Conservation (phyloP, 2,113 vertebrate species). For the Gobio gobio region DNA sequence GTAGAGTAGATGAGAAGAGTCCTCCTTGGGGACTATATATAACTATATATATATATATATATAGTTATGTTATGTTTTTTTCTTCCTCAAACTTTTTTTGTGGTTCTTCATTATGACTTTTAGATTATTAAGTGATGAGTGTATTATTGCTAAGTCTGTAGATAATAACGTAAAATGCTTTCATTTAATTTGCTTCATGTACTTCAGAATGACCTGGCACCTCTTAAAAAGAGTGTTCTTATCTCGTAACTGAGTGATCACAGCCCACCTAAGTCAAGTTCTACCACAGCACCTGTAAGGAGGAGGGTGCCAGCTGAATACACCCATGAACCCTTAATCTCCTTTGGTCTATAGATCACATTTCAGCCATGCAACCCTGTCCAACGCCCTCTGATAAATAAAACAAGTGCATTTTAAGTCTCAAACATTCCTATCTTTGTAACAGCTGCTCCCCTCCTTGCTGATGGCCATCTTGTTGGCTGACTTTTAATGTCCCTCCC, state of each 20-base stretch:
- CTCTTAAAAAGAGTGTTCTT: constrained; percentile 34
- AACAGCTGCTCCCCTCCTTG: constrained; percentile 16
- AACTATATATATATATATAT: no score
- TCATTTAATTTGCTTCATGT: neutral
- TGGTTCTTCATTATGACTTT: constrained; percentile 8
- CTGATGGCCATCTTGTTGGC: constrained; percentile 25
- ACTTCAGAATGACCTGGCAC: neutral
- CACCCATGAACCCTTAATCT: constrained; percentile 39
- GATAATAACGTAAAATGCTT: neutral
- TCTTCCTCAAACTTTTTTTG: neutral
- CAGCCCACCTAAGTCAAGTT: constrained; percentile 20
- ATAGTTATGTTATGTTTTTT: neutral
- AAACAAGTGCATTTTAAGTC: constrained; percentile 29
- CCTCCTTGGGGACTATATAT: no score
- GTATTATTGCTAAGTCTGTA: neutral
- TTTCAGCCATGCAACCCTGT: constrained; percentile 26
- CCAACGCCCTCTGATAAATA: constrained; percentile 43
- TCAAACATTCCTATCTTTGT: constrained; percentile 29
- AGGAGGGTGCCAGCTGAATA: constrained; percentile 35
- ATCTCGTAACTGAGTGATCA: constrained; percentile 41
- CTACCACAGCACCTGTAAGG: constrained; percentile 27
- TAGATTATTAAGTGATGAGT: neutral
- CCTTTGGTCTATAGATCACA: constrained; percentile 37
- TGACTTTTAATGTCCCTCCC: neutral
- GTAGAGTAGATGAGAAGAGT: neutral